Conservation (phyloP, 1,140 invertebrate genomes). For the Neodiprion virginianus region DNA sequence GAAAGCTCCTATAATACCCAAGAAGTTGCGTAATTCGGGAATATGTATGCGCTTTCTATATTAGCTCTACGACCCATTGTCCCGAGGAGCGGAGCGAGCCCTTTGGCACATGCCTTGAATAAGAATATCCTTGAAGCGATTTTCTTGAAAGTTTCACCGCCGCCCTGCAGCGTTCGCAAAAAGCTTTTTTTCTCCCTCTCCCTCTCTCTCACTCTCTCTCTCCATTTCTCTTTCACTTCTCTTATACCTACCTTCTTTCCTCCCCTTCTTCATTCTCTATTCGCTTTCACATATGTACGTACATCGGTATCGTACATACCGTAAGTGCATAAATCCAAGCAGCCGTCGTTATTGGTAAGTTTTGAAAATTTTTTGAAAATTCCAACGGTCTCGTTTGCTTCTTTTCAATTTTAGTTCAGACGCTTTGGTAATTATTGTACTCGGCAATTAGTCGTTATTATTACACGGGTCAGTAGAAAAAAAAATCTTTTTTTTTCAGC, state of each 20-base stretch:
- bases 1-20: background rate
- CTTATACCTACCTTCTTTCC: background rate
- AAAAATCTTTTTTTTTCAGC: too few relatives aligned
- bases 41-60: conserved; percentile 7
- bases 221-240: background rate
- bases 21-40: background rate
- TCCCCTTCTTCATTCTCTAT: background rate
- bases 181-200: background rate
- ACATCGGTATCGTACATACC: too few relatives aligned
- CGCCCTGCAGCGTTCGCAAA: background rate
- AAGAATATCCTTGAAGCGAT: conserved; percentile 1
- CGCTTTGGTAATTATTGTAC: too few relatives aligned
- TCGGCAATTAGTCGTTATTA: too few relatives aligned
- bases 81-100: background rate
- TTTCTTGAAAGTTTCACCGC: background rate
- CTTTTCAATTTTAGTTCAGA: too few relatives aligned
- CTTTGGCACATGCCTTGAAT: conserved; percentile 3
- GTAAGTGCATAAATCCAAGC: too few relatives aligned
- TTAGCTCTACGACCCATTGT: conserved; percentile 3
- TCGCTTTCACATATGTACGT: too few relatives aligned
- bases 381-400: too few relatives aligned
- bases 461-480: too few relatives aligned
- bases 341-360: too few relatives aligned
- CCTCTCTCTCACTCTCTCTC: background rate
- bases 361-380: too few relatives aligned